Conservation (phyloP, 2,113 vertebrate genomes). For the Pangasianodon hypophthalmus region DNA sequence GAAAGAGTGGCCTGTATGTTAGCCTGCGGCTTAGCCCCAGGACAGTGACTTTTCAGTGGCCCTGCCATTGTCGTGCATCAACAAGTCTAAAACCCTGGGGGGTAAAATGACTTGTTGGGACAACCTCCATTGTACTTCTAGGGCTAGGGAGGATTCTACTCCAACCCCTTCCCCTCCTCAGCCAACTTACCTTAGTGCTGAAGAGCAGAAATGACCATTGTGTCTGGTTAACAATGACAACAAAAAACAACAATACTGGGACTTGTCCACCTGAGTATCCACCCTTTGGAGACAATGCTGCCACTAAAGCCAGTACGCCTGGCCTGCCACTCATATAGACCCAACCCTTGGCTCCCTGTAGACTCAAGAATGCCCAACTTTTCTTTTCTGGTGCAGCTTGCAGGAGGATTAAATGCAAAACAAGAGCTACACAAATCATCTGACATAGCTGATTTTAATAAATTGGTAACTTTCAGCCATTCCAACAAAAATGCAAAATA, state of each 20-base stretch:
- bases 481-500: background rate
- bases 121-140: slow-evolving; percentile 65
- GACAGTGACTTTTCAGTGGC: slow-evolving; percentile 39
- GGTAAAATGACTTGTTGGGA: slow-evolving; percentile 53
- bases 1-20: slow-evolving; percentile 16
- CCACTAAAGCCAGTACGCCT: slow-evolving; percentile 55
- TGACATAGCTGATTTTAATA: slow-evolving; percentile 21
- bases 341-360: slow-evolving; percentile 68
- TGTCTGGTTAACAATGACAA: slow-evolving; percentile 72
- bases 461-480: slow-evolving; percentile 17
- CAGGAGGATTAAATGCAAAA: slow-evolving; percentile 69
- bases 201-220: slow-evolving; percentile 66
- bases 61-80: slow-evolving; percentile 64
- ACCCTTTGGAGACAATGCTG: slow-evolving; percentile 70
- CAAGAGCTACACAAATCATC: slow-evolving; percentile 25
- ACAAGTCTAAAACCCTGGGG: slow-evolving; percentile 54
- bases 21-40: slow-evolving; percentile 40
- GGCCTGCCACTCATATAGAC: slow-evolving; percentile 61
- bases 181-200: slow-evolving; percentile 51
- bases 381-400: slow-evolving; percentile 62
- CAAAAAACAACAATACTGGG: slow-evolving; percentile 64
- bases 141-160: slow-evolving; percentile 42
- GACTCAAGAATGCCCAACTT: slow-evolving; percentile 66
- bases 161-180: slow-evolving; percentile 27
- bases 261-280: slow-evolving; percentile 64